Base-by-base conservation (phyloP, 2,888 invertebrate genomes). In the Protophormia terraenovae region DNA sequence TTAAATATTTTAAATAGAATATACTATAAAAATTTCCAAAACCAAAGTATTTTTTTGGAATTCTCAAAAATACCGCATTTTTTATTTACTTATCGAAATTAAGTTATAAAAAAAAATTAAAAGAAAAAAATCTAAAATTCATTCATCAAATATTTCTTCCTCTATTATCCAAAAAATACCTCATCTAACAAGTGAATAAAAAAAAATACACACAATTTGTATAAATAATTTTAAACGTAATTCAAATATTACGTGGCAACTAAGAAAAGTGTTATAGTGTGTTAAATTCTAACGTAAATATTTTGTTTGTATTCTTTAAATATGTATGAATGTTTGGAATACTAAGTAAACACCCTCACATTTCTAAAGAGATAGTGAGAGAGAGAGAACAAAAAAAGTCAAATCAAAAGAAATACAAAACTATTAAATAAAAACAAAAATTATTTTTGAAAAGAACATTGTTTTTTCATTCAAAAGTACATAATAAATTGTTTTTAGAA, bases 331-430 rank as follows among this genome's bases (percentile, higher is more conserved):
- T 22, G 16, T 47, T 35, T 55, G 0, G 27, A 64, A 64, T 72
- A 38, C 45, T 72, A 66, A 64, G 45, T 45, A 67, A 72, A 60
- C 66, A 73, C 47, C 58, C 24, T 19, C 47, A 14, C 66, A 66
- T 27, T 47, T 29, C 4, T 41, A n/a, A 35, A 22, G 27, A 35
- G 19, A 53, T n/a, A n/a, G n/a, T n/a, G 12, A 12, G 38, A 12
- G 38, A 1, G 32, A 32, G 32, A 6, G 10, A 55, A 47, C n/a
- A 55, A 45, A 67, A 64, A 12, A n/a, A n/a, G n/a, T n/a, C n/a
- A n/a, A 32, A 29, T 73, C 0, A 73, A 5, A 45, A 16, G n/a
- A n/a, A n/a, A n/a, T n/a, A n/a, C n/a, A 45, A 45, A 4, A 45
- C 16, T 16, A 8, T 16, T 3, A 27, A 19, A 58, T 32, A 29